Conservation (phyloP, 2,888 invertebrate species). For the Phyto melanocephala region DNA sequence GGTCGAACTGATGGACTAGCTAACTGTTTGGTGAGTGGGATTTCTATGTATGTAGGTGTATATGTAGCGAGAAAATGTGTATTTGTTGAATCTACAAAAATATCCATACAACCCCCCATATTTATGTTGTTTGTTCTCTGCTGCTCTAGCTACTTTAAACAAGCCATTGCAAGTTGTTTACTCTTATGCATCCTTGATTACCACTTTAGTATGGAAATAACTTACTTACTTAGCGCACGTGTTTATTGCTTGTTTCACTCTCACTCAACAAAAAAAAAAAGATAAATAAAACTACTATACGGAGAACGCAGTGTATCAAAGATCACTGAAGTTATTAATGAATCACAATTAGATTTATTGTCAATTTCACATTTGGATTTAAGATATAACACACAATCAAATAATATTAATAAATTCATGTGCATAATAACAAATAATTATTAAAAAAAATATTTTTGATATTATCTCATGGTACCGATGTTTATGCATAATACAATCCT, state of each 20-base stretch:
- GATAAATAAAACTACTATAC: background rate
- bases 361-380: background rate
- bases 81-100: background rate
- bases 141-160: conserved; percentile 63
- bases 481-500: background rate
- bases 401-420: background rate
- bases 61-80: background rate
- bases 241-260: conserved; percentile 39
- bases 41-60: conserved; percentile 9
- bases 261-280: background rate
- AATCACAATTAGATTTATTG: background rate
- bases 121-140: conserved; percentile 59
- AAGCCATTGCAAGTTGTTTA: conserved; percentile 63
- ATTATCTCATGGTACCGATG: background rate
- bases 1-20: conserved; percentile 8
- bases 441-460: background rate
- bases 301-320: background rate
- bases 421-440: background rate
- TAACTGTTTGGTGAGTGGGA: conserved; percentile 23
- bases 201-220: conserved; percentile 61
- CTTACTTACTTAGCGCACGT: conserved; percentile 53
- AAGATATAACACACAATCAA: background rate
- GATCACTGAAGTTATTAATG: conserved; percentile 2
- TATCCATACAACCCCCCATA: background rate
- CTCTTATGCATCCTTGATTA: conserved; percentile 63